Percentiles rank a stretch among this genome's conserved stretches.
Conservation (phyloP, 2,888 invertebrate species). For the Monoplex corrugatus region DNA sequence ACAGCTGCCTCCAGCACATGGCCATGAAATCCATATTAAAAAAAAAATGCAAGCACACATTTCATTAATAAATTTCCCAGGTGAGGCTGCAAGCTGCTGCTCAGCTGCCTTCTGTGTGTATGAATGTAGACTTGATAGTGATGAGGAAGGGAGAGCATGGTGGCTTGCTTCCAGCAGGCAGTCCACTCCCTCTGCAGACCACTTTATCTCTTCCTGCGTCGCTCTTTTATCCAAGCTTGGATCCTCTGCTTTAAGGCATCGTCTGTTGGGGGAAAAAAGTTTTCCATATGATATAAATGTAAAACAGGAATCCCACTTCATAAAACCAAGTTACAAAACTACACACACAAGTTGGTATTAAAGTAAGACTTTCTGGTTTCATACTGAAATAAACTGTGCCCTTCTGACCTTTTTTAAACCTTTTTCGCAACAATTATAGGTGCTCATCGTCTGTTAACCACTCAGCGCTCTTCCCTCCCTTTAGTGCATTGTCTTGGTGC, state of each 20-base stretch:
- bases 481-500: too few species aligned
- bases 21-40: neutral
- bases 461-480: too few species aligned
- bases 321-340: too few species aligned
- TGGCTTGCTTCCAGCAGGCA: neutral
- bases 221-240: slow-evolving; percentile 92
- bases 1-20: neutral
- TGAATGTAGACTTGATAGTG: neutral
- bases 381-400: too few species aligned
- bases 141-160: too few species aligned
- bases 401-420: too few species aligned
- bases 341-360: too few species aligned
- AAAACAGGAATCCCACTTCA: too few species aligned
- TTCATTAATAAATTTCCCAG: neutral
- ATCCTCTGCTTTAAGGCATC: slow-evolving; percentile 93
- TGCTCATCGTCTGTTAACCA: too few species aligned
- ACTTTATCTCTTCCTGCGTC: slow-evolving; percentile 75
- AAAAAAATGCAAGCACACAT: neutral
- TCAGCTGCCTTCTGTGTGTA: neutral
- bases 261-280: slow-evolving; percentile 85
- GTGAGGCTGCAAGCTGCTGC: neutral
- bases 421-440: too few species aligned
- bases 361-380: too few species aligned
- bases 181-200: neutral
- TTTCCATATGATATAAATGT: too few species aligned